Evolutionary conservation across 2,888 invertebrate species (phyloP).

Genomic region (Mayetiola destructor): DNA sequence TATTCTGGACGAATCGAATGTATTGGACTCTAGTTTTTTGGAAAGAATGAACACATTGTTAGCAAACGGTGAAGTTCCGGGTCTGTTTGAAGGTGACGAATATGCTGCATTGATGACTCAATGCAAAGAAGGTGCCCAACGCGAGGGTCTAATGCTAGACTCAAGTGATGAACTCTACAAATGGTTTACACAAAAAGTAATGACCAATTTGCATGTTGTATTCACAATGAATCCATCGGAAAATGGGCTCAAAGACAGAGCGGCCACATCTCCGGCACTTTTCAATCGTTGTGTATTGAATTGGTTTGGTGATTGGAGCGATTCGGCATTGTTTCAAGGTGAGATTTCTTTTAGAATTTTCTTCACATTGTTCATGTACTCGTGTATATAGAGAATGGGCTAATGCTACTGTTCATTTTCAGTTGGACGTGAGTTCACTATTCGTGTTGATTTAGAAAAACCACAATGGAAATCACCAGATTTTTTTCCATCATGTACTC

Average conservation of each 20-base stretch:
- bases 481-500: constrained; percentile 79
- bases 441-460: constrained; percentile 83
- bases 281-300: constrained; percentile 98
- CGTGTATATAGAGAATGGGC: no score
- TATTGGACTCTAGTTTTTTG: constrained; percentile 93
- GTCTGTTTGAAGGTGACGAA: constrained; percentile 91
- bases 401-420: no score
- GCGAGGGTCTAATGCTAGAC: constrained; percentile 96
- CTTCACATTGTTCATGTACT: no score
- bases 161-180: constrained; percentile 97
- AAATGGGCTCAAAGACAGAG: constrained; percentile 94
- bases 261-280: constrained; percentile 95
- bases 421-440: constrained; percentile 95
- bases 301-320: constrained; percentile 99
- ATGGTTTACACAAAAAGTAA: constrained; percentile 99
- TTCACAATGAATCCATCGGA: constrained; percentile 99
- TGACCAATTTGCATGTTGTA: constrained; percentile 97
- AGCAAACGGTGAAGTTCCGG: constrained; percentile 92
- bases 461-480: constrained; percentile 75
- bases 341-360: no score
- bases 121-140: constrained; percentile 96
- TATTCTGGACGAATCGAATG: constrained; percentile 98
- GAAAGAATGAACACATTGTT: constrained; percentile 98
- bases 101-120: constrained; percentile 99
- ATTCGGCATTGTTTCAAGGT: constrained; percentile 85